These are phyloP conservation scores for Steinernema khuongi DNA, from an alignment of 1,140 invertebrate species.

Conservation along the genomic window DNA sequence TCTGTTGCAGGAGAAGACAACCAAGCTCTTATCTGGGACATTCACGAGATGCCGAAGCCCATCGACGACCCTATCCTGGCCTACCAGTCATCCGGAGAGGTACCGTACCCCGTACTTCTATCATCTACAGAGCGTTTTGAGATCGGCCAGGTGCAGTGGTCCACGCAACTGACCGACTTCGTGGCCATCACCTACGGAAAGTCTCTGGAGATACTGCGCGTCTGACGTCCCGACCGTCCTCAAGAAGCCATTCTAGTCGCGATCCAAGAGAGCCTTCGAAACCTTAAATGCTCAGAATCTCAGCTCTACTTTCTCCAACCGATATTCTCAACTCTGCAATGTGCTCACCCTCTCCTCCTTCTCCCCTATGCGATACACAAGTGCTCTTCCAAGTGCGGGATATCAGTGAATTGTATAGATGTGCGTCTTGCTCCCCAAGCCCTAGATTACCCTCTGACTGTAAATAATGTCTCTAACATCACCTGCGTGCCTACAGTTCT, in stretches of 20 bases:
- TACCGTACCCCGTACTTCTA: constrained; percentile 35
- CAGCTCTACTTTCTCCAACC: neutral
- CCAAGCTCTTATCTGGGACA: constrained; percentile 99
- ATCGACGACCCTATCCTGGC: constrained; percentile 77
- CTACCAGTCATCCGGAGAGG: constrained; percentile 92
- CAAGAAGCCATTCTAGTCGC: neutral
- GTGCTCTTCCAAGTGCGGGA: neutral
- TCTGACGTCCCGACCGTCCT: constrained; percentile 61
- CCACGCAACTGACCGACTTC: constrained; percentile 98
- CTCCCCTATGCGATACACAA: neutral
- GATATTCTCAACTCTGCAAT: constrained; percentile 6
- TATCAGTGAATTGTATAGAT: too few species aligned
- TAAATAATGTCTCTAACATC: neutral
- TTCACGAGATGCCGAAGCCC: constrained; percentile 61
- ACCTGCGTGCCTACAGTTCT: neutral
- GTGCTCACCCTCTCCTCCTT: neutral
- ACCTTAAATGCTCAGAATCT: neutral
- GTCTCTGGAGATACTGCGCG: constrained; percentile 90
- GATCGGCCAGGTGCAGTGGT: constrained; percentile 99
- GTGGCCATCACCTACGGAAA: constrained; percentile 99
- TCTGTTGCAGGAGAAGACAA: constrained; percentile 78
- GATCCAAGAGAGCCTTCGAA: too few species aligned
- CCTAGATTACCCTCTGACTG: neutral
- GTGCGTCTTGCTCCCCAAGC: too few species aligned
- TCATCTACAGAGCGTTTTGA: constrained; percentile 21